Evolutionary conservation across 2,888 invertebrate species (phyloP).

Genomic region (Clitarchus hookeri): DNA sequence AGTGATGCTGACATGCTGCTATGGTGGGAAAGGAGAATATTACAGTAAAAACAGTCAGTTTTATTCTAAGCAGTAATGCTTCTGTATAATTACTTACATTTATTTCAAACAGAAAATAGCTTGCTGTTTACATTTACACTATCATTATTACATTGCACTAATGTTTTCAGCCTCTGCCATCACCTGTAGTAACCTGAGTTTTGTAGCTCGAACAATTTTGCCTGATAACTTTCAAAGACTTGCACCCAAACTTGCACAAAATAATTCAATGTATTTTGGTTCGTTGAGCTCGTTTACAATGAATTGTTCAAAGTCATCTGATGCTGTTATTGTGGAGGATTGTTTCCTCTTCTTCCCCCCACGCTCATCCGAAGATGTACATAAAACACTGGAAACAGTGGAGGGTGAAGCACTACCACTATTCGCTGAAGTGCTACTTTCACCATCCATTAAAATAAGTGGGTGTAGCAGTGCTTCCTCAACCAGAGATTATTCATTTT

Average conservation of each 20-base stretch:
- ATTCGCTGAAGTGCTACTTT: neutral
- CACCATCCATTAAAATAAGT: neutral
- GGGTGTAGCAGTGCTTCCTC: neutral
- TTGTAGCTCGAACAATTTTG: neutral
- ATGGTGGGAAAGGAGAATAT: too few relatives aligned
- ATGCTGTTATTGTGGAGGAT: neutral
- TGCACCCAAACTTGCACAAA: neutral
- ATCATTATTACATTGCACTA: neutral
- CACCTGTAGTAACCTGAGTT: neutral
- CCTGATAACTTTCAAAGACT: neutral
- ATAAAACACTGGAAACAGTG: neutral
- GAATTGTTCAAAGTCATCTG: neutral
- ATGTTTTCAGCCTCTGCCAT: neutral
- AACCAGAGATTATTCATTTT: neutral
- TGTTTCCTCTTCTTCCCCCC: neutral
- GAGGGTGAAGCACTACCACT: neutral
- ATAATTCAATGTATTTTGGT: neutral
- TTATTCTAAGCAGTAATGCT: too few relatives aligned
- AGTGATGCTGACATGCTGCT: too few relatives aligned
- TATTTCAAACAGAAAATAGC: too few relatives aligned
- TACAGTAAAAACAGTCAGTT: too few relatives aligned
- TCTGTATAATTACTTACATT: too few relatives aligned
- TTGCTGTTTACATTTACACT: too few relatives aligned
- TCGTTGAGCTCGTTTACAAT: neutral
- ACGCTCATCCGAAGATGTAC: neutral